phyloP scores from a whole-genome alignment of 1,140 invertebrate species.

The Apocrypta bakeri region DNA sequence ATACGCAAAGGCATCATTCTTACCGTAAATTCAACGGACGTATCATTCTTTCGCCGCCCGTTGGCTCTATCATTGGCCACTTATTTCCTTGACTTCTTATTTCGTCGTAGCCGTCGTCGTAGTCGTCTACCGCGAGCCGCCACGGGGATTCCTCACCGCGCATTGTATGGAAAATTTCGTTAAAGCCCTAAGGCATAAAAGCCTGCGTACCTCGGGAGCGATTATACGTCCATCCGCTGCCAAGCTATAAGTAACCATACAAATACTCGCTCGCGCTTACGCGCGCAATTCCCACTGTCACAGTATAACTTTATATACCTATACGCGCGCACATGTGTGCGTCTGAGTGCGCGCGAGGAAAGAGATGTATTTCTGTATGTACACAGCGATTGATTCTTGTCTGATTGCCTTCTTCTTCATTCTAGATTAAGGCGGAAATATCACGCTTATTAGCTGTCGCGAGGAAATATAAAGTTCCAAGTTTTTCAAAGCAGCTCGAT shows the following conservation, averaged over 20 bases:
- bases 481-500: not conserved
- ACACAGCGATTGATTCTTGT: not conserved
- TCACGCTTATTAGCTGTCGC: not conserved
- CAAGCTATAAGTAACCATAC: not conserved
- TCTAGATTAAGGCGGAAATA: not conserved
- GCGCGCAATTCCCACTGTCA: too few species aligned
- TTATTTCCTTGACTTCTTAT: not conserved
- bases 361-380: not conserved
- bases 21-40: not conserved
- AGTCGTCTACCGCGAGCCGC: not conserved
- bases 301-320: too few species aligned
- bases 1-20: not conserved
- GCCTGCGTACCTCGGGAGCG: not conserved
- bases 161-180: conserved; percentile 35
- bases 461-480: not conserved
- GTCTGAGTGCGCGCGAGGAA: too few species aligned
- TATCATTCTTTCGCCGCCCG: conserved; percentile 4
- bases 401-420: not conserved
- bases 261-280: not conserved
- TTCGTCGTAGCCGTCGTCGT: not conserved
- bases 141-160: not conserved
- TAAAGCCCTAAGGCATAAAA: not conserved
- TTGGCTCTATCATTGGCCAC: not conserved
- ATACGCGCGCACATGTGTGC: not conserved
- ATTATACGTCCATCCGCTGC: not conserved